These are phyloP conservation scores for Xanthostigma xanthostigma DNA, from an alignment of 2,888 invertebrate genomes.

Conservation along the genomic window DNA sequence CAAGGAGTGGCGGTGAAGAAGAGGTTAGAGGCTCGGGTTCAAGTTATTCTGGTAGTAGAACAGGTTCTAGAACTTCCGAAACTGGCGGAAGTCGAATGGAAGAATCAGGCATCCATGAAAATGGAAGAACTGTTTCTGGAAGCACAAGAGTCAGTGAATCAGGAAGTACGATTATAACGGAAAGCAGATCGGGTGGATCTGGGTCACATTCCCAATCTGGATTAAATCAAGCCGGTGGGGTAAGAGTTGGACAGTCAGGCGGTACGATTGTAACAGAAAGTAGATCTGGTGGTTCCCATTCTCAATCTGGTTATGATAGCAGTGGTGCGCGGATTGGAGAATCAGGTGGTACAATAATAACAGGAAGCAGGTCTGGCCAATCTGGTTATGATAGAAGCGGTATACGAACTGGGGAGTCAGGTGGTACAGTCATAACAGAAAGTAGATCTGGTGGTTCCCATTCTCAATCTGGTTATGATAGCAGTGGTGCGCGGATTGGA, in stretches of 20 bases:
- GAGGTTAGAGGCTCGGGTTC: not conserved
- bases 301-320: slow-evolving; percentile 6
- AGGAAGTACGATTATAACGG: slow-evolving; percentile 10
- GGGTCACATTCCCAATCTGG: slow-evolving; percentile 5
- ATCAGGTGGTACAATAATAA: slow-evolving; percentile 11
- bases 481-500: slow-evolving; percentile 9
- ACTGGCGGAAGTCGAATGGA: not conserved
- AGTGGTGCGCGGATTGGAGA: slow-evolving; percentile 11
- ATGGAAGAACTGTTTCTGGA: slow-evolving; percentile 1
- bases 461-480: slow-evolving; percentile 6
- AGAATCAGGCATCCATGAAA: slow-evolving; percentile 1
- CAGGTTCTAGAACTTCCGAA: not conserved
- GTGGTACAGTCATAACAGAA: slow-evolving; percentile 12
- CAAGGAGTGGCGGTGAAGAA: slow-evolving; percentile 13
- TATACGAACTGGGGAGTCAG: slow-evolving; percentile 9
- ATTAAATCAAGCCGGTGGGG: slow-evolving; percentile 9
- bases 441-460: slow-evolving; percentile 8
- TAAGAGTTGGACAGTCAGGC: slow-evolving; percentile 9
- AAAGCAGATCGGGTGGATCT: slow-evolving; percentile 7
- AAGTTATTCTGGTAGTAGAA: not conserved
- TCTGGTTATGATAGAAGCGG: slow-evolving; percentile 9
- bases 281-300: slow-evolving; percentile 8
- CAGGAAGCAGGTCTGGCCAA: not conserved
- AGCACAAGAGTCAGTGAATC: not conserved
- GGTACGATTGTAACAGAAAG: slow-evolving; percentile 12